Conservation (phyloP, 2,888 invertebrate species). For the Philereme transversata region DNA sequence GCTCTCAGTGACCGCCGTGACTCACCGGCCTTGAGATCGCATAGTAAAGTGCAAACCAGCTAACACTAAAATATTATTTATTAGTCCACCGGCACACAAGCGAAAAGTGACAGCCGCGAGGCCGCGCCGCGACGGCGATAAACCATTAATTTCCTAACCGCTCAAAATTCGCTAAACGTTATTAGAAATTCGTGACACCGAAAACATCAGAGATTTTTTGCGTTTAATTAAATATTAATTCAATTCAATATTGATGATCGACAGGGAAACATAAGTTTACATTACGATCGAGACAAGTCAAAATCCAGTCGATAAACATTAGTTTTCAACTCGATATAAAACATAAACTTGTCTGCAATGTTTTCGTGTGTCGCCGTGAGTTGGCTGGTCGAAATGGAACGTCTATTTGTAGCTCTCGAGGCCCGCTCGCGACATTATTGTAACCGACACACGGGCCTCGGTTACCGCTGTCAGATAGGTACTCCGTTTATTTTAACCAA, state of each 20-base stretch:
- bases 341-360: slow-evolving; percentile 69
- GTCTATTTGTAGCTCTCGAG: slow-evolving; percentile 80
- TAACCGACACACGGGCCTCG: slow-evolving; percentile 66
- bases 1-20: slow-evolving; percentile 65
- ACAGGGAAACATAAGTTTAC: slow-evolving; percentile 1
- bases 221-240: not conserved
- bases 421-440: slow-evolving; percentile 80
- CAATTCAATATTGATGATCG: slow-evolving; percentile 9
- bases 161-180: slow-evolving; percentile 34
- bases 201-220: slow-evolving; percentile 12
- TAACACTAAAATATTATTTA: slow-evolving; percentile 73
- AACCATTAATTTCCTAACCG: slow-evolving; percentile 44
- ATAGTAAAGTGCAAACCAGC: slow-evolving; percentile 59
- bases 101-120: slow-evolving; percentile 59
- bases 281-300: slow-evolving; percentile 5
- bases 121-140: slow-evolving; percentile 47
- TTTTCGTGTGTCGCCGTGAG: slow-evolving; percentile 76
- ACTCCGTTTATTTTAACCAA: slow-evolving; percentile 47
- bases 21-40: slow-evolving; percentile 73
- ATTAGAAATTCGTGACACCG: slow-evolving; percentile 24
- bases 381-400: slow-evolving; percentile 77
- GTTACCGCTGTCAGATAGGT: slow-evolving; percentile 52
- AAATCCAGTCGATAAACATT: slow-evolving; percentile 36
- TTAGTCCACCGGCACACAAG: slow-evolving; percentile 58
- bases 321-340: slow-evolving; percentile 58